phyloP scores from a whole-genome alignment of 2,113 vertebrate genomes.

The Callochromis pleurospilus region DNA sequence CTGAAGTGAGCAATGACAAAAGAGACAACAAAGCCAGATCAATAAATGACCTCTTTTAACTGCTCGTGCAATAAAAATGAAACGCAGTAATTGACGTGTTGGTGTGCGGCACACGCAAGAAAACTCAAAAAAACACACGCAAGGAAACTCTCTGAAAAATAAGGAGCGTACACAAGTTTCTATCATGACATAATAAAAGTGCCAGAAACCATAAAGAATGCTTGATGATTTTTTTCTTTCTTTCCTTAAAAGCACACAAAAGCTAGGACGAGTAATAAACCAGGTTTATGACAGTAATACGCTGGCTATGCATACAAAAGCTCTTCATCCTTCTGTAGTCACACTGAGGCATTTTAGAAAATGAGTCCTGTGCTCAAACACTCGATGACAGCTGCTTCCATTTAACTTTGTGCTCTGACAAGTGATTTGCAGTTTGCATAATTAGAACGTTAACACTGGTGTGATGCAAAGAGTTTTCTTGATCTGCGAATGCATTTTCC shows the following conservation, averaged over 20 bases:
- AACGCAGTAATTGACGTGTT: background rate
- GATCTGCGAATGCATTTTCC: background rate
- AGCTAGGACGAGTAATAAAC: background rate
- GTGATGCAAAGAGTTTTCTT: background rate
- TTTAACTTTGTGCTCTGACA: background rate
- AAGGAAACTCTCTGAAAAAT: background rate
- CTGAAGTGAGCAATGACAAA: background rate
- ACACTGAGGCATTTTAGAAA: background rate
- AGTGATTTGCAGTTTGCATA: conserved; percentile 10
- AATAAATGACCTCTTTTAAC: background rate
- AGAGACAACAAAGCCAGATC: background rate
- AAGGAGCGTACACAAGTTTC: background rate
- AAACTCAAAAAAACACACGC: background rate
- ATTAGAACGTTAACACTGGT: background rate
- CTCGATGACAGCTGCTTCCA: conserved; percentile 22
- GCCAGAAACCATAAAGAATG: background rate
- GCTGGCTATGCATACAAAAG: background rate
- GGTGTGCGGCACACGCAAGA: background rate
- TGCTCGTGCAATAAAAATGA: background rate
- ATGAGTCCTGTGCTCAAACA: background rate
- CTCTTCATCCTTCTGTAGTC: background rate
- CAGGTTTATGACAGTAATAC: background rate
- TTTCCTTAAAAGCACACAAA: background rate
- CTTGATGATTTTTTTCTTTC: no score
- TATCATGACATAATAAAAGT: background rate